A percentile compares a stretch with the other conserved stretches of the same genome.
These are phyloP conservation scores for Cotesia chilonis DNA, from an alignment of 1,140 invertebrate species.

Conservation along the genomic window DNA sequence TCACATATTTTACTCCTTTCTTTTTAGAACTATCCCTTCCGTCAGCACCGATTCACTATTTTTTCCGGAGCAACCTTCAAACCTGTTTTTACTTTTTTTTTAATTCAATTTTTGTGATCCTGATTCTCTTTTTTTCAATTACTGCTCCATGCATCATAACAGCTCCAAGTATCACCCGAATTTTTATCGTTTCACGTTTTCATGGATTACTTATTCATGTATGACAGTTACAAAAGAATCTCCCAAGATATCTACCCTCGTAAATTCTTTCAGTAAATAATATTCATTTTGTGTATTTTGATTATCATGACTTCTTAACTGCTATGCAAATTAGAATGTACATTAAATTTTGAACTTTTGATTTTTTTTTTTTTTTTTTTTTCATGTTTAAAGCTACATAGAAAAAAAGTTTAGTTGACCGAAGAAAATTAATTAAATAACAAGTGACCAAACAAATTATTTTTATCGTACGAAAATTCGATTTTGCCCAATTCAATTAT, in stretches of 20 bases:
- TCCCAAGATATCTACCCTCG: too few species aligned
- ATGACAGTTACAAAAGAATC: conserved; percentile 18
- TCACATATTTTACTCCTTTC: conserved; percentile 33
- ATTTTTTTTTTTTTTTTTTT: too few species aligned
- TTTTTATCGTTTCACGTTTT: not conserved
- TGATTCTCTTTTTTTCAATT: conserved; percentile 43
- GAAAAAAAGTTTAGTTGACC: too few species aligned
- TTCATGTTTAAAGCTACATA: too few species aligned
- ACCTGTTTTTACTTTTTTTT: conserved; percentile 28
- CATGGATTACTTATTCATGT: conserved; percentile 21
- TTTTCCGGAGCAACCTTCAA: conserved; percentile 52
- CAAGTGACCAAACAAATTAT: too few species aligned
- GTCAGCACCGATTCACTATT: conserved; percentile 44
- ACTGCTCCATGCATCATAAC: conserved; percentile 33
- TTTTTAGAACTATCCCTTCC: conserved; percentile 21
- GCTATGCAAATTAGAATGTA: too few species aligned
- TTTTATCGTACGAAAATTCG: too few species aligned
- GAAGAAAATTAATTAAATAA: too few species aligned
- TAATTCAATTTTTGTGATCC: conserved; percentile 37
- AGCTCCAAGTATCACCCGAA: conserved; percentile 1
- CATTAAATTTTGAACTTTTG: too few species aligned
- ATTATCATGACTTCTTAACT: too few species aligned
- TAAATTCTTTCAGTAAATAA: not conserved
- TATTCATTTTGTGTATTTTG: too few species aligned
- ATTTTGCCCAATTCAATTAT: too few species aligned